Evolutionary conservation across 2,113 vertebrate genomes (phyloP).

Genomic region (Dromiciops gliroides): DNA sequence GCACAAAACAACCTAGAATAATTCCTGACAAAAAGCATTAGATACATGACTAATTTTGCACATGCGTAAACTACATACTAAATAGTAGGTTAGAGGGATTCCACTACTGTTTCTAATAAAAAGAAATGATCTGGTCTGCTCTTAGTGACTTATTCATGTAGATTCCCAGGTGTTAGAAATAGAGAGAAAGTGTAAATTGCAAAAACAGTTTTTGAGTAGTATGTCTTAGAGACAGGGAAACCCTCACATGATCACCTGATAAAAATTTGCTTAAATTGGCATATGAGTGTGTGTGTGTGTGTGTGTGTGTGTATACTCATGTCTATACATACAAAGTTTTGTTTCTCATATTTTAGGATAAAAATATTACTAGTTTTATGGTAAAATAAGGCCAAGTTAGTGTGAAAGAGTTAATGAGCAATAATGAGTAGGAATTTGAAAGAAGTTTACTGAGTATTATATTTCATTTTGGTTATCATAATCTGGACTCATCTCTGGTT

Average conservation of each 20-base stretch:
- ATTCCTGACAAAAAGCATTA: constrained; percentile 76
- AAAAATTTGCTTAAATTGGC: constrained; percentile 52
- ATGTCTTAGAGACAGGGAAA: constrained; percentile 38
- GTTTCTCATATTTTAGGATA: background rate
- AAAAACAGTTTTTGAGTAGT: constrained; percentile 35
- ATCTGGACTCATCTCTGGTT: constrained; percentile 51
- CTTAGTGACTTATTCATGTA: constrained; percentile 70
- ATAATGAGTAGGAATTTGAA: background rate
- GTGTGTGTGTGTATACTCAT: background rate
- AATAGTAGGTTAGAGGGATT: constrained; percentile 84
- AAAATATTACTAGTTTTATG: background rate
- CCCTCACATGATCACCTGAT: constrained; percentile 14
- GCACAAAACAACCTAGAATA: constrained; percentile 66
- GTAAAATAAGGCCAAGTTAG: background rate
- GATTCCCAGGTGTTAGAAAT: constrained; percentile 69
- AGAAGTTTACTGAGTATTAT: constrained; percentile 1
- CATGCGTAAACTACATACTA: constrained; percentile 81
- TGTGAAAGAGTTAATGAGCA: background rate
- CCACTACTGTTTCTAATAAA: constrained; percentile 83
- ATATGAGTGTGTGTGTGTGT: background rate
- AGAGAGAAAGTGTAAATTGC: constrained; percentile 65
- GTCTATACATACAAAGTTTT: background rate
- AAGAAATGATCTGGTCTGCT: constrained; percentile 79
- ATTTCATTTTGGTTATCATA: constrained; percentile 31
- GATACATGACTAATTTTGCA: constrained; percentile 74